Evolutionary conservation across 2,888 invertebrate genomes (phyloP).

Genomic region (Cephus runcator): DNA sequence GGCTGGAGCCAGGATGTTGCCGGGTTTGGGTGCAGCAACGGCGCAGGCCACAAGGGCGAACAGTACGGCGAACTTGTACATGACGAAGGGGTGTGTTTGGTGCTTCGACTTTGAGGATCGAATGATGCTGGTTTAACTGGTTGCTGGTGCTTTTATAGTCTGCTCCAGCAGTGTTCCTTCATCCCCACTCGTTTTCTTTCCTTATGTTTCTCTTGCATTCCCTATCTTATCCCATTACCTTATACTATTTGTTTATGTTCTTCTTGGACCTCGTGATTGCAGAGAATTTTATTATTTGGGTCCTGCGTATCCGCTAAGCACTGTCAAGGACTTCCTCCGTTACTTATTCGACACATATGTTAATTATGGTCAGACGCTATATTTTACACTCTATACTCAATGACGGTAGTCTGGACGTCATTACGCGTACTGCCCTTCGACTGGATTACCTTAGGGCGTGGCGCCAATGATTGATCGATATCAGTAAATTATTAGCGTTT

Average conservation of each 20-base stretch:
- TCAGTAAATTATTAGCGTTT: no score
- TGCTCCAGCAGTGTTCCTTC: slow-evolving; percentile 4
- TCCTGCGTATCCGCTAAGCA: no score
- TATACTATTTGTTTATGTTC: no score
- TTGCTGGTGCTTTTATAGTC: slow-evolving; percentile 44
- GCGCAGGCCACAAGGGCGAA: slow-evolving; percentile 57
- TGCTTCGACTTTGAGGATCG: slow-evolving; percentile 35
- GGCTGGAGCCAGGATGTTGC: slow-evolving; percentile 53
- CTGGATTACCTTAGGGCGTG: not conserved
- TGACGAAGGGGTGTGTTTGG: slow-evolving; percentile 23
- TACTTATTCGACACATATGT: no score
- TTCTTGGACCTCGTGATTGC: no score
- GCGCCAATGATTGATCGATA: not conserved
- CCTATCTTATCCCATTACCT: no score
- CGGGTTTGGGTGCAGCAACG: slow-evolving; percentile 63
- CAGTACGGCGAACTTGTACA: slow-evolving; percentile 52
- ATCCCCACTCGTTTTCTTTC: not conserved
- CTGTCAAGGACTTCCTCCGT: no score
- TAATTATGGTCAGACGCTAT: no score
- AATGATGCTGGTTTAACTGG: slow-evolving; percentile 38
- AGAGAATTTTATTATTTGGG: no score
- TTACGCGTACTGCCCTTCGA: not conserved
- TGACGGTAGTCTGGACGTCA: not conserved
- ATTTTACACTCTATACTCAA: no score
- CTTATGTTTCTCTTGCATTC: no score